Conservation (phyloP, 2,113 vertebrate genomes). For the Mixornis gularis region DNA sequence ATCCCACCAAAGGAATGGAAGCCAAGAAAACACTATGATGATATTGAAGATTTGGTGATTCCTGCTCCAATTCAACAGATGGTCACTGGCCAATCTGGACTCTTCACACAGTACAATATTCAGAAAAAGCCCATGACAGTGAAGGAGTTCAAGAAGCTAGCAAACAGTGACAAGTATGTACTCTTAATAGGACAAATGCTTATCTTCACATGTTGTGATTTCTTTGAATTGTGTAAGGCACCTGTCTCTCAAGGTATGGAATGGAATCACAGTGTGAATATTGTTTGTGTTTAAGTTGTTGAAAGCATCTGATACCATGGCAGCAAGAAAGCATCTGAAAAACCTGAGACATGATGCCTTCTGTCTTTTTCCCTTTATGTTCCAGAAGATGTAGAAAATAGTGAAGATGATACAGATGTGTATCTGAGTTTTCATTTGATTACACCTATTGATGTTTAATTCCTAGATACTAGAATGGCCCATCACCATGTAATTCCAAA, state of each 20-base stretch:
- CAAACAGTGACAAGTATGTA: conserved; percentile 79
- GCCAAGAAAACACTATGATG: conserved; percentile 74
- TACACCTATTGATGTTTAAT: background rate
- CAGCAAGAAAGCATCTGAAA: background rate
- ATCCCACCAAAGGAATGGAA: conserved; percentile 81
- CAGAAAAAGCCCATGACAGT: conserved; percentile 81
- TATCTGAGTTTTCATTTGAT: background rate
- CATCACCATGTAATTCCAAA: background rate
- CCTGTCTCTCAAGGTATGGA: background rate
- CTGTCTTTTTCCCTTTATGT: background rate
- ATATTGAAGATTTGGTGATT: conserved; percentile 78
- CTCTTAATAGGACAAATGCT: background rate
- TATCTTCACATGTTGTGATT: background rate
- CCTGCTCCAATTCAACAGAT: conserved; percentile 81
- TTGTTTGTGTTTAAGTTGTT: background rate
- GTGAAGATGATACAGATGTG: background rate
- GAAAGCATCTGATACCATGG: background rate
- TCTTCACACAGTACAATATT: conserved; percentile 79
- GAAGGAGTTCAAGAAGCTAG: conserved; percentile 75
- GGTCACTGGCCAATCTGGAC: conserved; percentile 75
- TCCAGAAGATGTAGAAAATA: background rate
- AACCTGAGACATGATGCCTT: background rate
- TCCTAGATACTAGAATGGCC: background rate
- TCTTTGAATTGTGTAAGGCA: background rate
- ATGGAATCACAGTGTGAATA: background rate